Conservation (phyloP, 1,140 invertebrate species). For the Formica selysi region DNA sequence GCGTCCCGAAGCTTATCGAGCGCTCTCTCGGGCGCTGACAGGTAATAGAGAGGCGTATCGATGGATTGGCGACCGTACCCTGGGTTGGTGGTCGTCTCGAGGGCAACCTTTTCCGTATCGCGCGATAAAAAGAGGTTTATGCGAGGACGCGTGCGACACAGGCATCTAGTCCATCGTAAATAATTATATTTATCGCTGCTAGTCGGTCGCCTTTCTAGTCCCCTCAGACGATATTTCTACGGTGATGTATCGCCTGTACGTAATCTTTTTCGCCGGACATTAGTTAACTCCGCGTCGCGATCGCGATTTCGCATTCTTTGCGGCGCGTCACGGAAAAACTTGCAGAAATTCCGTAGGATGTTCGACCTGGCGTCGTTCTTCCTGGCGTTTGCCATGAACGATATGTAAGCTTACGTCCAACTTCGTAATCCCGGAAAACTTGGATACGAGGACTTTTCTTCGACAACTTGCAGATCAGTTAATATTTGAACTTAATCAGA, state of each 20-base stretch:
- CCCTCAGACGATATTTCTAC: slow-evolving; percentile 25
- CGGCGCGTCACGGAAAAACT: slow-evolving; percentile 2
- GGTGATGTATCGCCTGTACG: not conserved
- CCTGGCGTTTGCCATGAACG: too few species aligned
- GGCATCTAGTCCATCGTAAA: slow-evolving; percentile 13
- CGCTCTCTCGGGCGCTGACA: slow-evolving; percentile 43
- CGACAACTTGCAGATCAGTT: not conserved
- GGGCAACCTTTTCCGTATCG: slow-evolving; percentile 48
- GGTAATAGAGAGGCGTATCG: slow-evolving; percentile 61
- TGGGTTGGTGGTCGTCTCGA: slow-evolving; percentile 9
- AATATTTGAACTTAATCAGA: slow-evolving; percentile 5
- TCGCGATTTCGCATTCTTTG: slow-evolving; percentile 3
- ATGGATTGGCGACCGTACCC: slow-evolving; percentile 34
- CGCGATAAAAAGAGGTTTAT: slow-evolving; percentile 32
- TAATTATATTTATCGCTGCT: slow-evolving; percentile 55
- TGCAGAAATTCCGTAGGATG: not conserved
- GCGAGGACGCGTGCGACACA: slow-evolving; percentile 1
- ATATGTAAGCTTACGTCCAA: not conserved
- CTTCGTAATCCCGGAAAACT: not conserved
- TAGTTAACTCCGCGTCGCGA: not conserved
- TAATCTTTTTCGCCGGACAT: not conserved
- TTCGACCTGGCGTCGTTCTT: not conserved
- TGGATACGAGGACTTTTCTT: not conserved
- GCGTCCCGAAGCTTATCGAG: slow-evolving; percentile 47
- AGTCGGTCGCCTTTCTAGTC: not conserved